Conservation (phyloP, 2,797 vertebrate genomes). For the Telmatherina bonti region DNA sequence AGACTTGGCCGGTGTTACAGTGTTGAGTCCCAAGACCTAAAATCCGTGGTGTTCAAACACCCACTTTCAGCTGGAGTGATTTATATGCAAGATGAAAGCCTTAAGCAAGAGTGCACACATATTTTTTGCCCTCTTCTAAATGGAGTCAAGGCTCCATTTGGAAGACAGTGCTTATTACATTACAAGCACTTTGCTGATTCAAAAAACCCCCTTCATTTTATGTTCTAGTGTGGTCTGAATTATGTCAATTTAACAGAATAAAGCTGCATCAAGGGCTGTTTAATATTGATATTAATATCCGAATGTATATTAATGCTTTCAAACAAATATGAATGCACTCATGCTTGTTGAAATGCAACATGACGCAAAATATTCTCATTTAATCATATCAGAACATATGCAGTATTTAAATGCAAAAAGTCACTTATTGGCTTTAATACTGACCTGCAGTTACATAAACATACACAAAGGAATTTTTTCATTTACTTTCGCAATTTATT, state of each 20-base stretch:
- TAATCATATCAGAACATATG: constrained; percentile 10
- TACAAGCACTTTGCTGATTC: constrained; percentile 79
- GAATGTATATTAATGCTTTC: constrained; percentile 41
- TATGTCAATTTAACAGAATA: constrained; percentile 80
- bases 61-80: constrained; percentile 74
- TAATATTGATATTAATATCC: constrained; percentile 56
- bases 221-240: constrained; percentile 75
- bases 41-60: constrained; percentile 68
- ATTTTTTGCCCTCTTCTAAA: constrained; percentile 81
- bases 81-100: constrained; percentile 81
- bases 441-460: neutral
- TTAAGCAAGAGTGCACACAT: constrained; percentile 79
- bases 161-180: constrained; percentile 82
- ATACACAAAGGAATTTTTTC: neutral
- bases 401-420: neutral
- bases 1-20: constrained; percentile 66
- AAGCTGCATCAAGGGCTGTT: constrained; percentile 60
- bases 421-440: neutral
- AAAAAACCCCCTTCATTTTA: constrained; percentile 68
- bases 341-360: constrained; percentile 18
- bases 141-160: constrained; percentile 83
- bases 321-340: constrained; percentile 38
- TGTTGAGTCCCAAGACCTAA: constrained; percentile 64
- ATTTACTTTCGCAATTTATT: constrained; percentile 14
- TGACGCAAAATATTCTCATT: constrained; percentile 5